Conservation (phyloP, 2,888 invertebrate genomes). For the Proisotoma minuta region DNA sequence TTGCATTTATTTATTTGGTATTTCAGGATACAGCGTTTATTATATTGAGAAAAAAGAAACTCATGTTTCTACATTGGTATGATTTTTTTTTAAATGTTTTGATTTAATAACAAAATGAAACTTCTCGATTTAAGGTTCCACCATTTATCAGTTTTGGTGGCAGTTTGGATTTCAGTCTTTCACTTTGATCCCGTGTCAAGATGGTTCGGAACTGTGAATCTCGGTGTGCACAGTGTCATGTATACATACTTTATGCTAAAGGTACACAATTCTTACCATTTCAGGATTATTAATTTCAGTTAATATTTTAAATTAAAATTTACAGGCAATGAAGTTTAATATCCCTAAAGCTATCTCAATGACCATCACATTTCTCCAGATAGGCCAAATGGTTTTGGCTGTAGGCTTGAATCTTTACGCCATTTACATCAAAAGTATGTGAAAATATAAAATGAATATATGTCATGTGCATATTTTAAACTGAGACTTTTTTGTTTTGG, state of each 20-base stretch:
- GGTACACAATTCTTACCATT: neutral
- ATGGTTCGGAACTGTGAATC: slow-evolving; percentile 90
- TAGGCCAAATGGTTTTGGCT: slow-evolving; percentile 90
- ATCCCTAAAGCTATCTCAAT: slow-evolving; percentile 80
- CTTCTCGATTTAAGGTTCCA: slow-evolving; percentile 17
- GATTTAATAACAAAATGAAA: neutral
- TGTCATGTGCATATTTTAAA: too few relatives aligned
- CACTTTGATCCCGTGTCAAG: slow-evolving; percentile 25
- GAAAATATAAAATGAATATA: too few relatives aligned
- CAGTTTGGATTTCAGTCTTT: slow-evolving; percentile 23
- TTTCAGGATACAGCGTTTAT: slow-evolving; percentile 79
- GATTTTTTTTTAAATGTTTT: too few relatives aligned
- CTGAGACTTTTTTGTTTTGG: neutral
- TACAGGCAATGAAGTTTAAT: slow-evolving; percentile 68
- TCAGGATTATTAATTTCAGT: neutral
- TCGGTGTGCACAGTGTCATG: slow-evolving; percentile 85
- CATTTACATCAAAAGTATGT: slow-evolving; percentile 60
- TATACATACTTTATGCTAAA: slow-evolving; percentile 82
- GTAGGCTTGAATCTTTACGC: slow-evolving; percentile 84
- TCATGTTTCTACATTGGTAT: slow-evolving; percentile 75
- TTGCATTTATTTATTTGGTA: neutral
- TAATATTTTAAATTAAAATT: neutral
- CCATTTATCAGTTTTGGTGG: slow-evolving; percentile 25
- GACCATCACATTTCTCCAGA: slow-evolving; percentile 84
- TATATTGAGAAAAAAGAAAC: slow-evolving; percentile 82